phyloP scores from a whole-genome alignment of 2,888 invertebrate species.

The Sceliomorpha sp. region DNA sequence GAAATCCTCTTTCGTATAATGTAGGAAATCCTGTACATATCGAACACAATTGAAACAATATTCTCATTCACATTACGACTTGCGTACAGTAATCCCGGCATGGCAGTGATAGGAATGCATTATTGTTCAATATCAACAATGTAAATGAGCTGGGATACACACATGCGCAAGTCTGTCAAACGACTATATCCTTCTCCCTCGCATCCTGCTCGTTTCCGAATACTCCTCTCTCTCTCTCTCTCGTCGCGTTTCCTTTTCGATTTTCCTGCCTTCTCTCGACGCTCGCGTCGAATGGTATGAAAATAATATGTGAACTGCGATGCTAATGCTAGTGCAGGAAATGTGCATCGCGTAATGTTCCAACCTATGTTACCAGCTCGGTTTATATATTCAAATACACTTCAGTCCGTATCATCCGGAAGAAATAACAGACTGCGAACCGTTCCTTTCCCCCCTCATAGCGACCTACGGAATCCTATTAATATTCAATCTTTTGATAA shows the following conservation, averaged over 20 bases:
- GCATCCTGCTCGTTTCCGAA: neutral
- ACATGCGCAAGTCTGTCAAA: slow-evolving; percentile 56
- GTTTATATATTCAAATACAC: slow-evolving; percentile 19
- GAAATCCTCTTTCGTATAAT: slow-evolving; percentile 45
- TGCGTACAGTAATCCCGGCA: slow-evolving; percentile 58
- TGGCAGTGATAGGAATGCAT: slow-evolving; percentile 68
- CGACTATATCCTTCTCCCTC: slow-evolving; percentile 39
- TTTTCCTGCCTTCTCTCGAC: slow-evolving; percentile 31
- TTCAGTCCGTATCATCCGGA: too few species aligned
- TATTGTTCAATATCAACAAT: slow-evolving; percentile 72
- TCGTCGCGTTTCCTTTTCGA: slow-evolving; percentile 41
- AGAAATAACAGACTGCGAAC: too few species aligned
- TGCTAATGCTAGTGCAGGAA: slow-evolving; percentile 63
- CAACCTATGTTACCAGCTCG: slow-evolving; percentile 16
- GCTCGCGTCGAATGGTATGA: slow-evolving; percentile 58
- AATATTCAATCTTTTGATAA: too few species aligned
- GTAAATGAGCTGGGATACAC: slow-evolving; percentile 65
- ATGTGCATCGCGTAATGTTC: slow-evolving; percentile 25
- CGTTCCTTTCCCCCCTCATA: too few species aligned
- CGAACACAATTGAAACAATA: slow-evolving; percentile 51
- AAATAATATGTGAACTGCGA: slow-evolving; percentile 71
- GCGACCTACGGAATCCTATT: too few species aligned
- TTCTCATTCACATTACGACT: slow-evolving; percentile 53
- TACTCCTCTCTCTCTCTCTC: slow-evolving; percentile 27
- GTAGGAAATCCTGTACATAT: slow-evolving; percentile 35